Base-by-base conservation (phyloP, 2,113 vertebrate genomes). In the Probosciger aterrimus region DNA sequence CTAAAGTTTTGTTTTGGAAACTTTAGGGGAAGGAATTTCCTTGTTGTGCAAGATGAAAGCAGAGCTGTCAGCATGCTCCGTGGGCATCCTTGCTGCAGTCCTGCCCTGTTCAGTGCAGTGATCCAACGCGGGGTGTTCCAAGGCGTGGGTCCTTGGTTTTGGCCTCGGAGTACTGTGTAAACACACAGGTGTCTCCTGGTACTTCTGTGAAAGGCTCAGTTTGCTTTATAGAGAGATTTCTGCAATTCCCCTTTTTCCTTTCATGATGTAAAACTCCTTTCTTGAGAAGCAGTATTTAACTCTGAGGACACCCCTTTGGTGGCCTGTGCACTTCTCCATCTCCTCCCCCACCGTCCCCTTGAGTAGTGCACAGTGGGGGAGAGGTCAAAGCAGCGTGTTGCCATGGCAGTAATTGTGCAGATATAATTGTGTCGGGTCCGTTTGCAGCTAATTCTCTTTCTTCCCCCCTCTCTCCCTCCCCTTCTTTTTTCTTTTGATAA, bases 371-470 rank as follows among this genome's bases (percentile, higher is more conserved):
- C 27, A 31, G 80, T 19, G 85, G 88, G 89, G 91, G 92, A 52
- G 88, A 59, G 64, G 89, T 76, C 89, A 75, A 4, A 60, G 86
- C 43, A 3, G 71, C 5, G 18, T 27, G 86, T 96, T 96, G 75
- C 91, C 86, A 95, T 95, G 93, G 90, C 86, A 87, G 85, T 74
- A 89, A 93, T 94, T 94, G 95, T 92, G 95, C 97, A 96, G 95
- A 92, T 77, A 60, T 46, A 65, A 96, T 95, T 94, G 91, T 96
- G 92, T 93, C 28, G 25, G 92, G 92, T 75, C 83, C 30, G 12
- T 82, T 95, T 80, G 91, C 17, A 1, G 95, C 91, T 96, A 94
- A 96, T 95, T 93, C 93, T 82, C 71, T 74, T 63, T 70, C 67
- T 59, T 30, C 41, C 71, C 71, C 46, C 52, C 37, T 71, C 55